Evolutionary conservation across 2,797 vertebrate species (phyloP), one percentile per base, ranked within the genome.

Genomic region (Enteromius thamalakanensis): DNA sequence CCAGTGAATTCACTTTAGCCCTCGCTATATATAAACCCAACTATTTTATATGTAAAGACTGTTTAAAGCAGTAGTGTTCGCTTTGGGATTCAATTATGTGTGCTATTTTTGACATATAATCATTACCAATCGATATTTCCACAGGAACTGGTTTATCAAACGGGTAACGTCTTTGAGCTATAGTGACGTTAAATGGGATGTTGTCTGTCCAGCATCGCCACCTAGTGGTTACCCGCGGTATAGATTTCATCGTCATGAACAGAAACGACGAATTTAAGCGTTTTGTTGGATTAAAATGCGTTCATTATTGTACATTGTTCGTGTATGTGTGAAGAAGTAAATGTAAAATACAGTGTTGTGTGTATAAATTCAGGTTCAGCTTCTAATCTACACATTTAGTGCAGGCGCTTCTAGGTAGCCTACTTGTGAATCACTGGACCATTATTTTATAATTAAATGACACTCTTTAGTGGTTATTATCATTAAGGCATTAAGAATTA

Each of bases 401-500:
- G 10, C 32, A 42, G 3, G 4, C 12, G 21, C 47, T 53, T 70
- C 1, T 53, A 34, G 19, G 11, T 11, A 11, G 55, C 10, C 11
- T 12, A 42, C 42, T 64, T 23, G 2, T 15, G 19, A 82, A 47
- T 77, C 34, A 55, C 65, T 49, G 11, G 47, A 68, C 0, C 6
- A 21, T 77, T 82, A 23, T 42, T 53, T 58, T 68, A 32, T 3
- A 26, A 1, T 47, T 26, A 70, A 77, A 32, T 77, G 14, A 69
- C 40, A 37, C 12, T 42, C 58, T 68, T 42, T 70, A 55, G 74
- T 60, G 14, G 75, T 87, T 81, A 69, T 65, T 40, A 2, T 72
- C 12, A 83, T 68, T 14, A 65, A 85, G 53, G 87, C 90, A 90
- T 92, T 76, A 42, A 93, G 87, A 95, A 91, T 87, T 88, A 85